Evolutionary conservation across 1,140 invertebrate species (phyloP).

Genomic region (Latrodectus geometricus): DNA sequence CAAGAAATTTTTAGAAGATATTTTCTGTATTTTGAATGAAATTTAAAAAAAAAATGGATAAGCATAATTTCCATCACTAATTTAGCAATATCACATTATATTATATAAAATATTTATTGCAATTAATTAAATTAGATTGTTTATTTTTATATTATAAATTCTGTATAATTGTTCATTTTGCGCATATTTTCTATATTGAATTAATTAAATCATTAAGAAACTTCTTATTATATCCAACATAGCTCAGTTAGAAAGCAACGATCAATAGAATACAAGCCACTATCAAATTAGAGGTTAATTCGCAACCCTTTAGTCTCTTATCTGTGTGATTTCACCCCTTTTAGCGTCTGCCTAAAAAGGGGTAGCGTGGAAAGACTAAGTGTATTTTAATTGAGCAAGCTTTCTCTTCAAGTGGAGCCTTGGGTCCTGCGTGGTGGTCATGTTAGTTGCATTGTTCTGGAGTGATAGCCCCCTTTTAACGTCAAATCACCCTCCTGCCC

Average conservation of each 20-base stretch:
- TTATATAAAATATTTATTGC: too few species aligned
- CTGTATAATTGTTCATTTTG: too few species aligned
- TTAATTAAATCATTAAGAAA: too few species aligned
- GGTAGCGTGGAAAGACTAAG: background rate
- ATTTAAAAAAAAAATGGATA: too few species aligned
- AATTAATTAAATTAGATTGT: too few species aligned
- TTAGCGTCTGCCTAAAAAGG: background rate
- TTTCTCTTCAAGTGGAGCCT: background rate
- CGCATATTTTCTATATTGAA: too few species aligned
- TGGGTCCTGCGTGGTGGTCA: background rate
- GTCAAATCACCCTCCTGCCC: slow-evolving; percentile 4
- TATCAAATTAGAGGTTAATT: background rate
- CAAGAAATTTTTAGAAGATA: too few species aligned
- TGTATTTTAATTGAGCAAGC: slow-evolving; percentile 47
- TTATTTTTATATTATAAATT: too few species aligned
- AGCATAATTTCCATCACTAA: too few species aligned
- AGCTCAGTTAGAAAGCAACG: background rate
- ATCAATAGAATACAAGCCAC: background rate
- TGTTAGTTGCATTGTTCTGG: slow-evolving; percentile 5
- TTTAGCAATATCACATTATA: too few species aligned
- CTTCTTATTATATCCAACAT: too few species aligned
- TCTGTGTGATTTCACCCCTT: background rate
- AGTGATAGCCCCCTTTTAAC: slow-evolving; percentile 14
- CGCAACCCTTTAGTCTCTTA: background rate
- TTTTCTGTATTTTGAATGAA: too few species aligned